A percentile compares a stretch with the other conserved stretches of the same genome.
Conservation (phyloP, 2,888 invertebrate species). For the Habrosyne pyritoides region DNA sequence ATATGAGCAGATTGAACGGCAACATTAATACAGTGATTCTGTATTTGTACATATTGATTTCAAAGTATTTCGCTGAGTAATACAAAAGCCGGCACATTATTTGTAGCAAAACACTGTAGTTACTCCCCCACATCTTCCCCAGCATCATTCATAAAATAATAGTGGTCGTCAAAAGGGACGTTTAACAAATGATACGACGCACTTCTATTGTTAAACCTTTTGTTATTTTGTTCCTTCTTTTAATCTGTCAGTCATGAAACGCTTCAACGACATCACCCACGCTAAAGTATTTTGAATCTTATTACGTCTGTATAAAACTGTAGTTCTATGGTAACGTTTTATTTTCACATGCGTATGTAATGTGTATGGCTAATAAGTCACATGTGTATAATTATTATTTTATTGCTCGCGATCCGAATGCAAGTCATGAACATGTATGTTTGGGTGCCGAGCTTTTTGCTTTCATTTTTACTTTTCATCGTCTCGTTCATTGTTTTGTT, state of each 20-base stretch:
- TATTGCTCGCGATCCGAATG: conserved; percentile 73
- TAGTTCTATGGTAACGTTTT: conserved; percentile 37
- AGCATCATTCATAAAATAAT: conserved; percentile 80
- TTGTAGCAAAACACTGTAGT: conserved; percentile 55
- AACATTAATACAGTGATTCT: neutral
- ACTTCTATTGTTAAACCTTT: conserved; percentile 79
- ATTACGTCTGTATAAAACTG: conserved; percentile 9
- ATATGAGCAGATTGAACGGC: no score
- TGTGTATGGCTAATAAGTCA: conserved; percentile 78
- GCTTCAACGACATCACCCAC: conserved; percentile 32
- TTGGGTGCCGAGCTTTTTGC: conserved; percentile 60
- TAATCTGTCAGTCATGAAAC: conserved; percentile 41
- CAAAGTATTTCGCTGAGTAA: conserved; percentile 4
- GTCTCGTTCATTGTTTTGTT: conserved; percentile 59
- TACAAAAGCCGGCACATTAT: conserved; percentile 13
- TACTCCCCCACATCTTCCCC: conserved; percentile 54
- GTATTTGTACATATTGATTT: neutral
- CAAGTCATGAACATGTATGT: conserved; percentile 70
- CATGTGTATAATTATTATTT: conserved; percentile 83
- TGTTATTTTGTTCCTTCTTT: conserved; percentile 71
- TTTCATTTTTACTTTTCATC: conserved; percentile 57
- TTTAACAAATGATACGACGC: conserved; percentile 82
- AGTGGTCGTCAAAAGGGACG: conserved; percentile 80
- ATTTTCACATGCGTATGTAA: conserved; percentile 62
- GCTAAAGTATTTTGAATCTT: conserved; percentile 29